phyloP scores from a whole-genome alignment of 2,797 vertebrate genomes.

The Acanthurus lineatus region DNA sequence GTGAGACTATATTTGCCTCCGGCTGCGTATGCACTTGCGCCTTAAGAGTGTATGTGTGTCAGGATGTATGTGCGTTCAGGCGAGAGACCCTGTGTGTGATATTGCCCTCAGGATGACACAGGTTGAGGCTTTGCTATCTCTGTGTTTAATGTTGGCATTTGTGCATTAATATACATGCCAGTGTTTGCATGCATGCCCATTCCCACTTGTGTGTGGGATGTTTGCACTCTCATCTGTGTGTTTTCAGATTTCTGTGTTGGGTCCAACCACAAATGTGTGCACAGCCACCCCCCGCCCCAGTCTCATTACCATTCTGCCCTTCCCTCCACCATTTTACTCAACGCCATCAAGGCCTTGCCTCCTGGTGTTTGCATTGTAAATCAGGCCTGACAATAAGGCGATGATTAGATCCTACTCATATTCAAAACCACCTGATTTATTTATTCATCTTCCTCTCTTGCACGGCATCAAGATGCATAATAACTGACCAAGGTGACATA shows the following conservation, averaged over 20 bases:
- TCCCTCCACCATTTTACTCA: slow-evolving; percentile 72
- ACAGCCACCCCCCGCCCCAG: slow-evolving; percentile 40
- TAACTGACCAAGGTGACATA: slow-evolving; percentile 80
- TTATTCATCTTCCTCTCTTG: slow-evolving; percentile 80
- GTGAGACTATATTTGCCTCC: slow-evolving; percentile 73
- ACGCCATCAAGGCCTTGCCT: slow-evolving; percentile 74
- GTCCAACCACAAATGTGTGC: slow-evolving; percentile 70
- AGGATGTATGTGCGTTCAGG: slow-evolving; percentile 22
- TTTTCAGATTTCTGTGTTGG: slow-evolving; percentile 59
- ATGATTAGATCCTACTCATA: slow-evolving; percentile 84
- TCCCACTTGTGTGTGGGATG: slow-evolving; percentile 37
- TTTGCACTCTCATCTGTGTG: slow-evolving; percentile 64
- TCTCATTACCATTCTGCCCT: slow-evolving; percentile 79
- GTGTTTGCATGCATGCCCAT: slow-evolving; percentile 69
- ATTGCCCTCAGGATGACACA: slow-evolving; percentile 69
- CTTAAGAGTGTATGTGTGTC: slow-evolving; percentile 52
- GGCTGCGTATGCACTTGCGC: slow-evolving; percentile 70
- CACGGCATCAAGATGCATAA: slow-evolving; percentile 80
- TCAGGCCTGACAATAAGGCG: slow-evolving; percentile 80
- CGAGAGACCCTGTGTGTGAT: slow-evolving; percentile 31
- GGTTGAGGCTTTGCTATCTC: slow-evolving; percentile 61
- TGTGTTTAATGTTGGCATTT: slow-evolving; percentile 63
- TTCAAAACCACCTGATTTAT: slow-evolving; percentile 85
- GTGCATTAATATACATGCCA: slow-evolving; percentile 59
- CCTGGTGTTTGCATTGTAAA: slow-evolving; percentile 81